Conservation (phyloP, 2,113 vertebrate species). For the Illadopsis cleaveri region DNA sequence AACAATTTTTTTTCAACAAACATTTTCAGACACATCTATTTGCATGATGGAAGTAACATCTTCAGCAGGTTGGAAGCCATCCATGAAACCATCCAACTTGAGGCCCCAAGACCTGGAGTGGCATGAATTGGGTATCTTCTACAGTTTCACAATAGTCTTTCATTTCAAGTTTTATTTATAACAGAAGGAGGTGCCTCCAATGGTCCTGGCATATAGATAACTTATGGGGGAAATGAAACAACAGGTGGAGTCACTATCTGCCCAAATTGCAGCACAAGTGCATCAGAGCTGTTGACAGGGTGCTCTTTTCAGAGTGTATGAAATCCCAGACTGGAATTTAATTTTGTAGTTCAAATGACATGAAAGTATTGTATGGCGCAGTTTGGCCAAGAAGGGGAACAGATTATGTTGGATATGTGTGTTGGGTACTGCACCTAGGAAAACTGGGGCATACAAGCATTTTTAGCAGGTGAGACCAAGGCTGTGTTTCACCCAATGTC, state of each 20-base stretch:
- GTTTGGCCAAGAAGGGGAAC: not conserved
- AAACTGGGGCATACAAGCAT: not conserved
- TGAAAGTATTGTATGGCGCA: not conserved
- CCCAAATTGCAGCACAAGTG: not conserved
- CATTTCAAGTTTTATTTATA: slow-evolving; percentile 22
- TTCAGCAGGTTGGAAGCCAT: slow-evolving; percentile 1
- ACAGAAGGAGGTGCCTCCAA: not conserved
- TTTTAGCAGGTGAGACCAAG: not conserved
- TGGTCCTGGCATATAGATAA: not conserved
- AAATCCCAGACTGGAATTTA: not conserved
- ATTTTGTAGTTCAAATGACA: not conserved
- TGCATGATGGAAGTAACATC: not conserved
- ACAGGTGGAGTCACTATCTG: not conserved
- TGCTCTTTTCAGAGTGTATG: not conserved
- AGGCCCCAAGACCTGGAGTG: not conserved
- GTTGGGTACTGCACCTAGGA: not conserved
- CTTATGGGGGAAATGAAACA: not conserved
- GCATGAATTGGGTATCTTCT: not conserved
- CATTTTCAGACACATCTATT: not conserved
- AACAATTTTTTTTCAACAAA: not conserved
- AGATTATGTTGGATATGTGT: not conserved
- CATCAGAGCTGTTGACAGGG: not conserved
- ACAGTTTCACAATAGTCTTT: not conserved
- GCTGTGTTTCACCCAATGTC: not conserved
- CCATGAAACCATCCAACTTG: not conserved